Conservation (phyloP, 2,888 invertebrate genomes). For the Copidosoma aretas region DNA sequence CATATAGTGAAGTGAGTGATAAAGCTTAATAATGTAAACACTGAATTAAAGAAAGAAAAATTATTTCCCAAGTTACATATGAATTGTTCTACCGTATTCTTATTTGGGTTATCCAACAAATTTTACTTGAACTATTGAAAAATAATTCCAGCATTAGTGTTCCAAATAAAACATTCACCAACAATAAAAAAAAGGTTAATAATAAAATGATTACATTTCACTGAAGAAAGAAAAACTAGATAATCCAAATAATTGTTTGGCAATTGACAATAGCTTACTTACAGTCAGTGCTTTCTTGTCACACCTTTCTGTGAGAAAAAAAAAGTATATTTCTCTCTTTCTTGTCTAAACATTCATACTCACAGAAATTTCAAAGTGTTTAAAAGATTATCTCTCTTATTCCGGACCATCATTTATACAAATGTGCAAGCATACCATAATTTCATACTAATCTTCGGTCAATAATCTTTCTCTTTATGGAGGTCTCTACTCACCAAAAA, state of each 20-base stretch:
- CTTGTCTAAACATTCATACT: constrained; percentile 54
- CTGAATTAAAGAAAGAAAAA: constrained; percentile 16
- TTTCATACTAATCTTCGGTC: constrained; percentile 35
- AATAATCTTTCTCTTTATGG: constrained; percentile 37
- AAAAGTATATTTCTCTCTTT: constrained; percentile 43
- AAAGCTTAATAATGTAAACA: constrained; percentile 23
- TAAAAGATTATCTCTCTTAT: constrained; percentile 20
- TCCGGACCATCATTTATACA: constrained; percentile 19
- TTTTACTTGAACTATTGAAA: not conserved
- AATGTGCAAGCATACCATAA: constrained; percentile 34
- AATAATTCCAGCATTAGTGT: too few relatives aligned
- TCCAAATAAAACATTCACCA: not conserved
- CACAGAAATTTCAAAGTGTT: constrained; percentile 48
- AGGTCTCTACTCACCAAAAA: constrained; percentile 58
- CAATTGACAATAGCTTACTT: constrained; percentile 59
- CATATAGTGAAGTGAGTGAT: constrained; percentile 11
- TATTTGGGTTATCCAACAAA: constrained; percentile 30
- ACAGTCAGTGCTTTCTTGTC: constrained; percentile 56
- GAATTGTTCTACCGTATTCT: constrained; percentile 11
- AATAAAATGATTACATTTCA: not conserved
- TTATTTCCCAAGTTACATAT: constrained; percentile 9
- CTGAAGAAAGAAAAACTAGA: not conserved
- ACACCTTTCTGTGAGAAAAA: constrained; percentile 52
- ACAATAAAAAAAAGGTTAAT: constrained; percentile 1
- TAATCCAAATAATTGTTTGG: constrained; percentile 45